Percentiles rank a stretch among this genome's conserved stretches.
These are phyloP conservation scores for Eupeodes latifasciatus DNA, from an alignment of 2,888 invertebrate genomes.

Conservation along the genomic window DNA sequence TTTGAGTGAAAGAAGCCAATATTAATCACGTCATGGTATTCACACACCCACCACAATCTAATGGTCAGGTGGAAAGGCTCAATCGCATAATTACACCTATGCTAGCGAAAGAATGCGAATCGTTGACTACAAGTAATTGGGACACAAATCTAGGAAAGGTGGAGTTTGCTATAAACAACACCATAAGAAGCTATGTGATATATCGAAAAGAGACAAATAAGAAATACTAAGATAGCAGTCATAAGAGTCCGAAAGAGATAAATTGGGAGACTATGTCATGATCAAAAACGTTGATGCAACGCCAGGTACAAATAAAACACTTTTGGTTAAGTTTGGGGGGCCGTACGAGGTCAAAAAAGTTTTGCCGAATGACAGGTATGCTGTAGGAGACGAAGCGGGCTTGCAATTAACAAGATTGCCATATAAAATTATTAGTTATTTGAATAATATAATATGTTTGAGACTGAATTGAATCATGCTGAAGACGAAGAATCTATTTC, in stretches of 20 bases:
- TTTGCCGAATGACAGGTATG: slow-evolving; percentile 77
- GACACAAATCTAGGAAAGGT: slow-evolving; percentile 55
- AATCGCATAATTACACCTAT: slow-evolving; percentile 44
- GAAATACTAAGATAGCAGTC: slow-evolving; percentile 50
- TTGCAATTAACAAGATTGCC: slow-evolving; percentile 38
- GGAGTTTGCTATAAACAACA: slow-evolving; percentile 79
- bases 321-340: slow-evolving; percentile 77
- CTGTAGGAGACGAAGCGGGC: slow-evolving; percentile 55
- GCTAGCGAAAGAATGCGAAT: slow-evolving; percentile 48
- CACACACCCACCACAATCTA: slow-evolving; percentile 51
- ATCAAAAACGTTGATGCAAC: slow-evolving; percentile 72
- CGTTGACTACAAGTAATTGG: slow-evolving; percentile 36
- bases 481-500: not conserved
- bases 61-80: slow-evolving; percentile 50
- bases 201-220: slow-evolving; percentile 65
- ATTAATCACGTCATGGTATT: not conserved
- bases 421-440: not conserved
- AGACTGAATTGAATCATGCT: not conserved
- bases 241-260: slow-evolving; percentile 50
- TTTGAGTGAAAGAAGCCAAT: not conserved
- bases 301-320: slow-evolving; percentile 69
- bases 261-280: slow-evolving; percentile 77
- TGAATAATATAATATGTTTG: not conserved
- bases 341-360: slow-evolving; percentile 77
- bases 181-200: slow-evolving; percentile 65